Evolutionary conservation across 1,140 invertebrate genomes (phyloP).

Genomic region (Zaprionus tsacasi): DNA sequence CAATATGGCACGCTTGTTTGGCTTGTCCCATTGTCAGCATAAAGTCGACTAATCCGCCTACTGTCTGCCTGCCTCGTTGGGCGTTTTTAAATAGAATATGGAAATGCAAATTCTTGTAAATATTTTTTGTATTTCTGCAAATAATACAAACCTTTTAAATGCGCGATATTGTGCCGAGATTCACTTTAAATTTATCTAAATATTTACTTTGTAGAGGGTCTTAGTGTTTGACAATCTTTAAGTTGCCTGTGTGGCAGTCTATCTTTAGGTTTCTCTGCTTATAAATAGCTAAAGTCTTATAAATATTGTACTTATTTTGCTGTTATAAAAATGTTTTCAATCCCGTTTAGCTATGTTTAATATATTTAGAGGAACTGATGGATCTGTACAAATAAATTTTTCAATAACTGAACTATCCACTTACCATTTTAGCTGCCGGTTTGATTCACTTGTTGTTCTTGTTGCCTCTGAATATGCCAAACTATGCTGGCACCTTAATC

Average conservation of each 20-base stretch:
- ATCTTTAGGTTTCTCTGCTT: neutral
- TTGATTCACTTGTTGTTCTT: constrained; percentile 19
- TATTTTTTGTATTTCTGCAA: neutral
- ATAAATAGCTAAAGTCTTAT: no score
- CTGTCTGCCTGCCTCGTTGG: neutral
- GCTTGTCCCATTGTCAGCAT: constrained; percentile 4
- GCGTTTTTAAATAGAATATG: neutral
- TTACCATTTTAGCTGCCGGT: constrained; percentile 61
- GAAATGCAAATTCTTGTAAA: neutral
- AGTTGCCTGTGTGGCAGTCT: neutral
- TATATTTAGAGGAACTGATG: constrained; percentile 7
- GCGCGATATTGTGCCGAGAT: neutral
- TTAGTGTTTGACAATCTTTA: neutral
- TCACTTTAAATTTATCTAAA: neutral
- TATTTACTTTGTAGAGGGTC: neutral
- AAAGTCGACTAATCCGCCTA: neutral
- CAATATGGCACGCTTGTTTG: constrained; percentile 22
- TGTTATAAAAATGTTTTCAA: neutral
- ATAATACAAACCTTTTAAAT: neutral
- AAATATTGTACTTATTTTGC: neutral
- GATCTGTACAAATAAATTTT: neutral
- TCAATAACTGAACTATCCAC: constrained; percentile 15
- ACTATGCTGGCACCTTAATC: constrained; percentile 17
- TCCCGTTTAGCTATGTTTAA: neutral
- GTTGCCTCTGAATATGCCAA: constrained; percentile 12